phyloP scores from a whole-genome alignment of 2,888 invertebrate genomes.

The Cheilosia pagana region DNA sequence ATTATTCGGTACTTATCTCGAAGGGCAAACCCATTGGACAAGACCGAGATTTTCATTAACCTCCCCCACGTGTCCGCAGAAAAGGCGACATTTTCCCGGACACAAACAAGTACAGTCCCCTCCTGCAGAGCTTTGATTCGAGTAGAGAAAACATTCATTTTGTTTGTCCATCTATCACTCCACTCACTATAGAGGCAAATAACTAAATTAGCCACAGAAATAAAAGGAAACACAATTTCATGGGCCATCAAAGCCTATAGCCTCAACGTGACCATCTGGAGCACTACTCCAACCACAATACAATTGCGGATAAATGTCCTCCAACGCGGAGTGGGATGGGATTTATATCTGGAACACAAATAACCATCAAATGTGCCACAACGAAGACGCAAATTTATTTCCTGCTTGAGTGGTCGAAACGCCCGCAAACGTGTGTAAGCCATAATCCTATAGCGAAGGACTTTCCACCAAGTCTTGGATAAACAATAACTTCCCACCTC shows the following conservation, averaged over 20 bases:
- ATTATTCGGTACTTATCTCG: too few relatives aligned
- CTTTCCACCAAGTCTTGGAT: background rate
- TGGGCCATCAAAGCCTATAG: background rate
- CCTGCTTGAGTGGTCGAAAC: background rate
- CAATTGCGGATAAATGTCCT: background rate
- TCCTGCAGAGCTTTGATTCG: too few relatives aligned
- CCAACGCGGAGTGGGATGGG: background rate
- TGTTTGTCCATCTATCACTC: background rate
- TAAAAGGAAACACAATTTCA: background rate
- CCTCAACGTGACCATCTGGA: background rate
- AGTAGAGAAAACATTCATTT: background rate
- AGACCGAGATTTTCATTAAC: too few relatives aligned
- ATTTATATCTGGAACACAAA: background rate
- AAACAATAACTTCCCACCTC: background rate
- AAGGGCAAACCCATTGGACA: too few relatives aligned
- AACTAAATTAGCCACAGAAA: background rate
- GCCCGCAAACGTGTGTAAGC: background rate
- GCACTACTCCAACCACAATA: background rate
- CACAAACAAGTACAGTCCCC: too few relatives aligned
- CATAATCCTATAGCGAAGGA: background rate
- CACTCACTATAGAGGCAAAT: background rate
- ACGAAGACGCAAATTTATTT: background rate
- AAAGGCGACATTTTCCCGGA: too few relatives aligned
- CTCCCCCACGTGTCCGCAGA: too few relatives aligned
- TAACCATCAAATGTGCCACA: background rate